These are phyloP conservation scores for Hirtodrosophila duncani DNA, from an alignment of 2,888 invertebrate genomes.

Conservation along the genomic window DNA sequence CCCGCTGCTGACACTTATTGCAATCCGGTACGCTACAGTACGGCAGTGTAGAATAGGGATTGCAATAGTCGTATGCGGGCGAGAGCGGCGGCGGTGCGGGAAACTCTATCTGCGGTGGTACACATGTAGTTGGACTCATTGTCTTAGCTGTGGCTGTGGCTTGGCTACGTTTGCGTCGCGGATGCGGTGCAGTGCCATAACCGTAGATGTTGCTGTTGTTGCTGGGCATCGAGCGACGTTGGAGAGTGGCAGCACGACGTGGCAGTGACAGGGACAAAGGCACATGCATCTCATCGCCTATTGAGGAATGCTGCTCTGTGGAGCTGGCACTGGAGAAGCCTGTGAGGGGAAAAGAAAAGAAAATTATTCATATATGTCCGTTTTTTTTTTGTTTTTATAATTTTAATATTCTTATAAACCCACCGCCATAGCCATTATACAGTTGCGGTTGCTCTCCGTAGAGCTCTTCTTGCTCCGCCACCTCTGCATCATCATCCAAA, in stretches of 20 bases:
- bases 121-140: conserved; percentile 17
- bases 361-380: too few relatives aligned
- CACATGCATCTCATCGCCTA: conserved; percentile 53
- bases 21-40: conserved; percentile 75
- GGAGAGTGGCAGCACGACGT: conserved; percentile 50
- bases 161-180: conserved; percentile 62
- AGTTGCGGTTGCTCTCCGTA: conserved; percentile 61
- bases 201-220: conserved; percentile 16
- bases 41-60: conserved; percentile 75
- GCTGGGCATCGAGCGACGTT: conserved; percentile 38
- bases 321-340: conserved; percentile 73
- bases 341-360: too few relatives aligned
- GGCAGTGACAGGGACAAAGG: conserved; percentile 31
- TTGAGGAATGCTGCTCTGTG: conserved; percentile 62
- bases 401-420: neutral
- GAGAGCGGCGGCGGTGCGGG: conserved; percentile 73
- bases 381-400: neutral
- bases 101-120: conserved; percentile 75
- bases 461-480: conserved; percentile 35
- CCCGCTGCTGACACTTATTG: conserved; percentile 68
- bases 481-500: conserved; percentile 50
- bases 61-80: conserved; percentile 76
- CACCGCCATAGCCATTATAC: conserved; percentile 73
- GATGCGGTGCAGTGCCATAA: conserved; percentile 61
- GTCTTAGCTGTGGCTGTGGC: conserved; percentile 67